Evolutionary conservation across 2,797 vertebrate species (phyloP).

Genomic region (Acropternis orthonyx): DNA sequence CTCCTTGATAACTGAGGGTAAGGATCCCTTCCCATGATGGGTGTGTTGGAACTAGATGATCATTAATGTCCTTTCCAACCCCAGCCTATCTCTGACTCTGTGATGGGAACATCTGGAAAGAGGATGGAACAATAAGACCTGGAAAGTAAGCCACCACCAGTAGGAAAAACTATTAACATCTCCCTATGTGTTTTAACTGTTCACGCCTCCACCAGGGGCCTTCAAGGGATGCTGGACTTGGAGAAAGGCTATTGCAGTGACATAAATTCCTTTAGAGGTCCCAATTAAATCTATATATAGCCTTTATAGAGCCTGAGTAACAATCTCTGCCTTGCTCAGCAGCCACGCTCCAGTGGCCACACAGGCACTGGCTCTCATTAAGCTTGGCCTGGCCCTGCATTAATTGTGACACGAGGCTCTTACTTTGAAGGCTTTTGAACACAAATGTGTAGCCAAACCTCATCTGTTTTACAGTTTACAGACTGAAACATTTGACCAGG

Average conservation of each 20-base stretch:
- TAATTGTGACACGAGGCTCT: background rate
- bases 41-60: background rate
- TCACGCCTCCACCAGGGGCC: background rate
- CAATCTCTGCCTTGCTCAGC: background rate
- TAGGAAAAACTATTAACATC: background rate
- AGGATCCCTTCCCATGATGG: background rate
- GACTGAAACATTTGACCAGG: background rate
- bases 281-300: slow-evolving; percentile 66
- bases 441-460: background rate
- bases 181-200: background rate
- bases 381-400: background rate
- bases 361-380: slow-evolving; percentile 7
- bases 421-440: background rate
- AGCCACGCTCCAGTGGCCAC: slow-evolving; percentile 13
- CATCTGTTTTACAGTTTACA: slow-evolving; percentile 17
- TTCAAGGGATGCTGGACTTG: background rate
- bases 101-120: background rate
- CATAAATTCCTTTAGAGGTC: slow-evolving; percentile 8
- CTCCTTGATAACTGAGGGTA: background rate
- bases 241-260: background rate
- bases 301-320: slow-evolving; percentile 8
- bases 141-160: background rate
- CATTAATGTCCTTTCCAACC: background rate
- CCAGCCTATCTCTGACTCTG: background rate
- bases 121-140: background rate